These are phyloP conservation scores for Ophioninae sp. DNA, from an alignment of 2,888 invertebrate species.

Conservation along the genomic window DNA sequence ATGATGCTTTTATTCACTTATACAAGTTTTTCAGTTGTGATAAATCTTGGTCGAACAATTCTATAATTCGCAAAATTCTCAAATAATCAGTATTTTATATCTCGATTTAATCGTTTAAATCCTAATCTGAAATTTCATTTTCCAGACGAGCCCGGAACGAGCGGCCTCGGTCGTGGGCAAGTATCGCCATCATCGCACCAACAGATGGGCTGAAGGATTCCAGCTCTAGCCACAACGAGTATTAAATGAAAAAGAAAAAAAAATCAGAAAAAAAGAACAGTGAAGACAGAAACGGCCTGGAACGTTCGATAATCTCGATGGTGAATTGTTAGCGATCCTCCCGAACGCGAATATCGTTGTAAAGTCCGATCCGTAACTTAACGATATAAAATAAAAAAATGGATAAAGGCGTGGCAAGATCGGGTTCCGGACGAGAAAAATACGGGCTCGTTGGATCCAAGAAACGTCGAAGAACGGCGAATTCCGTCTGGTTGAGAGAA, in stretches of 20 bases:
- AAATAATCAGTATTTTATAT: too few relatives aligned
- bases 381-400: neutral
- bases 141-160: conserved; percentile 71
- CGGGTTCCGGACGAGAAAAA: too few relatives aligned
- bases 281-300: conserved; percentile 23
- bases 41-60: too few relatives aligned
- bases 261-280: neutral
- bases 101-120: neutral
- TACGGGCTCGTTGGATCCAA: too few relatives aligned
- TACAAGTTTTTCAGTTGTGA: too few relatives aligned
- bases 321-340: conserved; percentile 35
- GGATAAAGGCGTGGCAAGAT: neutral
- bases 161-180: conserved; percentile 68
- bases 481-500: too few relatives aligned
- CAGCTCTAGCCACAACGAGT: neutral
- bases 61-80: too few relatives aligned
- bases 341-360: neutral
- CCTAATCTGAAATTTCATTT: conserved; percentile 11
- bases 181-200: conserved; percentile 69
- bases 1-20: too few relatives aligned
- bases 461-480: too few relatives aligned
- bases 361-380: neutral
- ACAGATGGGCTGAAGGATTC: conserved; percentile 69
- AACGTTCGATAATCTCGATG: conserved; percentile 50
- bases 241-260: neutral